Base-by-base conservation (phyloP, 2,797 vertebrate genomes). In the Malacoraja senta region DNA sequence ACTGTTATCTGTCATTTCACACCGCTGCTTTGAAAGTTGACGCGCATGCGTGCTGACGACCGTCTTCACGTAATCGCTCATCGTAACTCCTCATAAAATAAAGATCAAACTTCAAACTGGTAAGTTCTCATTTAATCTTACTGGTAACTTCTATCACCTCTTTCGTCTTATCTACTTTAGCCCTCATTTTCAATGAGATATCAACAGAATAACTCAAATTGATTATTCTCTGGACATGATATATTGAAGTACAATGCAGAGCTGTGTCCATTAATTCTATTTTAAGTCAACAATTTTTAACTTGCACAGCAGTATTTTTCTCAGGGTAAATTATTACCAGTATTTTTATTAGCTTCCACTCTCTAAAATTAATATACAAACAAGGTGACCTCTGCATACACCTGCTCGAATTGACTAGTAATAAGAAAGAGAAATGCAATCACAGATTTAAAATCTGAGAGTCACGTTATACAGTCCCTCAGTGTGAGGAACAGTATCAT, bases 371-470 rank as follows among this genome's bases (percentile, higher is more conserved):
- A n/a, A 8, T n/a, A 19, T 86, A 8, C 12, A 8, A n/a, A 63
- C 83, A 61, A 84, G 12, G 24, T 13, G 29, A 65, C 58, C 15
- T 2, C n/a, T 17, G 58, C 58, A 21, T 65, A n/a, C 63, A 84
- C 81, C 24, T 84, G 44, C 26, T 61, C 81, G 53, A 86, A 17
- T 15, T 86, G 13, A 6, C 29, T 13, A 65, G 83, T n/a, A n/a
- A 86, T 32, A 86, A 86, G 53, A 86, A 63, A 8, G 83, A n/a
- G 26, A 86, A 86, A 86, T 86, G 13, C 26, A 63, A 86, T 32
- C 58, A 63, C 61, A 12, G 3, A 86, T 63, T 86, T n/a, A 32
- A n/a, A 86, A n/a, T 19, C 12, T n/a, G 12, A n/a, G 29, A 29
- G 58, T n/a, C 58, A 32, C 19, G 15, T 58, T 86, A 12, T 86